These are phyloP conservation scores for Tromatobia lineatoria DNA, from an alignment of 2,888 invertebrate species.

Conservation along the genomic window DNA sequence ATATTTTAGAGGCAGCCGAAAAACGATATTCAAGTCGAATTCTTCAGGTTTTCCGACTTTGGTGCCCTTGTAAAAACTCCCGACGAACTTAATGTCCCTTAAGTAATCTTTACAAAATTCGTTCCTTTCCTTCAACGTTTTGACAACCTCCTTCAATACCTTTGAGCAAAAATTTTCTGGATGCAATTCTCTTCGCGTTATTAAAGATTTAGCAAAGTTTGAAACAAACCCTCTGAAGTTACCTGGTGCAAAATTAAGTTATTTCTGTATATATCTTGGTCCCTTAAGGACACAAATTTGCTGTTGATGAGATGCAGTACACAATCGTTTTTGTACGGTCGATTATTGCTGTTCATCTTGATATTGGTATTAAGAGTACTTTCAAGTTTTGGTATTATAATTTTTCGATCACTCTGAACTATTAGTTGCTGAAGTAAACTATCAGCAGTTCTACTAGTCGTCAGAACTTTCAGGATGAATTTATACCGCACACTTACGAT, in stretches of 20 bases:
- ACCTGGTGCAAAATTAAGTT: constrained; percentile 73
- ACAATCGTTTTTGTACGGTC: constrained; percentile 59
- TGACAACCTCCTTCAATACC: background rate
- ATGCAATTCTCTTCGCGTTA: no score
- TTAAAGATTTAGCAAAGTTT: no score
- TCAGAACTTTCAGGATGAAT: no score
- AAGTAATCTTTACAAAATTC: constrained; percentile 80
- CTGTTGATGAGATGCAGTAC: constrained; percentile 70
- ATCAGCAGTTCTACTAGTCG: no score
- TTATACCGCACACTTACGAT: no score
- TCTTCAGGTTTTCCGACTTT: constrained; percentile 88
- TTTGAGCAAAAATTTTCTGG: background rate
- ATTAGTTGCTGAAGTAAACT: no score
- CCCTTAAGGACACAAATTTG: constrained; percentile 72
- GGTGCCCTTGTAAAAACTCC: constrained; percentile 88
- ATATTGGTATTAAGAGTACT: no score
- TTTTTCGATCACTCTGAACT: no score
- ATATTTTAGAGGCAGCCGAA: constrained; percentile 86
- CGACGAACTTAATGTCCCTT: constrained; percentile 85
- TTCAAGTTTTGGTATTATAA: no score
- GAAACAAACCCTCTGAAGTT: no score
- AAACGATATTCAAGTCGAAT: constrained; percentile 88
- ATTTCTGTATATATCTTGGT: constrained; percentile 65
- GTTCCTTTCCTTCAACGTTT: constrained; percentile 53
- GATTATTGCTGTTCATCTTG: no score